phyloP scores from a whole-genome alignment of 2,888 invertebrate genomes.

The Torymus texanus region DNA sequence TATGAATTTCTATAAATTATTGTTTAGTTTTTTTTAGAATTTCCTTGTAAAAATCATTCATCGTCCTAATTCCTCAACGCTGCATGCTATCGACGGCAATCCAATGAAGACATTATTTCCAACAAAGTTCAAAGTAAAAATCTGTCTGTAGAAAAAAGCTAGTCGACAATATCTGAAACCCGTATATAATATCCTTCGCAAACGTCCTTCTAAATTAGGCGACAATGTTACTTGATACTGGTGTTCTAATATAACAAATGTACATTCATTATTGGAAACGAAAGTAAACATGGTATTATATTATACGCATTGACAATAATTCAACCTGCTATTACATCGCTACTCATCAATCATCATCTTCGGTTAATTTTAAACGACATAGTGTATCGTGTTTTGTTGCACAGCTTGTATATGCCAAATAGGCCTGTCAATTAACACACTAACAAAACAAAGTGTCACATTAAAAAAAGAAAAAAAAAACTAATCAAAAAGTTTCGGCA shows the following conservation, averaged over 20 bases:
- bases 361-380: no score
- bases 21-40: conserved; percentile 10
- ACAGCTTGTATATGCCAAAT: no score
- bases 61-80: background rate
- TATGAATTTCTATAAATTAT: conserved; percentile 29
- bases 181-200: background rate
- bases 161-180: background rate
- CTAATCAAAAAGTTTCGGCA: no score
- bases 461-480: no score
- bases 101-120: background rate
- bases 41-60: conserved; percentile 14
- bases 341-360: no score
- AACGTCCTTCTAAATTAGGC: conserved; percentile 9
- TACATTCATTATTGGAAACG: no score
- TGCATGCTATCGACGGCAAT: background rate
- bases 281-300: background rate
- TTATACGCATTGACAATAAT: no score
- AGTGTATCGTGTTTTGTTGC: no score
- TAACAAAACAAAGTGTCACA: no score
- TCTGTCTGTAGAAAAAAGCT: conserved; percentile 16
- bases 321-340: no score
- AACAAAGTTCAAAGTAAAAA: conserved; percentile 9
- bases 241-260: background rate
- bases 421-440: no score
- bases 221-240: background rate